Conservation (phyloP, 2,797 vertebrate genomes). For the Artibeus jamaicensis region DNA sequence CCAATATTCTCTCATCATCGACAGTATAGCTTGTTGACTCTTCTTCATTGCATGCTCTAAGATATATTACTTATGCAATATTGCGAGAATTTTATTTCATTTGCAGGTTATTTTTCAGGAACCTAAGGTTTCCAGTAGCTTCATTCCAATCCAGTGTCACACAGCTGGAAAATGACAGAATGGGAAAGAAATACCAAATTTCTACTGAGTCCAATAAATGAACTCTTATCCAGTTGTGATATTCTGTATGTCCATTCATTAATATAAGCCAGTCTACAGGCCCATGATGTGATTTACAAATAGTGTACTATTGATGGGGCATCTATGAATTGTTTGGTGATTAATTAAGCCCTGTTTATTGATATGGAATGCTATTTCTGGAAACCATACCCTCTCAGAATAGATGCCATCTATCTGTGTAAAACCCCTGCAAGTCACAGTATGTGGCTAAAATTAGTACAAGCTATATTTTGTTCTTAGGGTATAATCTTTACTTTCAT, state of each 20-base stretch:
- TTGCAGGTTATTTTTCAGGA: not conserved
- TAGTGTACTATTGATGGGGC: not conserved
- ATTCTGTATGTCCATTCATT: not conserved
- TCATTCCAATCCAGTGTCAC: not conserved
- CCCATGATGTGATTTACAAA: not conserved
- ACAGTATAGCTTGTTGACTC: not conserved
- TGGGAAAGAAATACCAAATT: not conserved
- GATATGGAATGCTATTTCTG: constrained; percentile 69
- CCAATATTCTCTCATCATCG: not conserved
- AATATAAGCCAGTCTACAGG: not conserved
- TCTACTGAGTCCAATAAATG: not conserved
- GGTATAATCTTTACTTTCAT: constrained; percentile 66
- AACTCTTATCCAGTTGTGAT: not conserved
- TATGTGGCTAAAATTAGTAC: constrained; percentile 61
- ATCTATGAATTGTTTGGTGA: not conserved
- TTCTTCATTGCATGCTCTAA: not conserved
- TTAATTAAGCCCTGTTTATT: not conserved
- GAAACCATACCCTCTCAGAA: constrained; percentile 48
- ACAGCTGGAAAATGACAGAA: not conserved
- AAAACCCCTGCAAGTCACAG: constrained; percentile 47
- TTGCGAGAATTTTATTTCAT: not conserved
- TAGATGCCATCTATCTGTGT: constrained; percentile 60
- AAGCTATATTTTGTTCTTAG: constrained; percentile 62
- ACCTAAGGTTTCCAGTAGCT: not conserved
- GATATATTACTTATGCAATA: not conserved